phyloP scores from a whole-genome alignment of 1,140 invertebrate species.

The Helicorthomorpha holstii region DNA sequence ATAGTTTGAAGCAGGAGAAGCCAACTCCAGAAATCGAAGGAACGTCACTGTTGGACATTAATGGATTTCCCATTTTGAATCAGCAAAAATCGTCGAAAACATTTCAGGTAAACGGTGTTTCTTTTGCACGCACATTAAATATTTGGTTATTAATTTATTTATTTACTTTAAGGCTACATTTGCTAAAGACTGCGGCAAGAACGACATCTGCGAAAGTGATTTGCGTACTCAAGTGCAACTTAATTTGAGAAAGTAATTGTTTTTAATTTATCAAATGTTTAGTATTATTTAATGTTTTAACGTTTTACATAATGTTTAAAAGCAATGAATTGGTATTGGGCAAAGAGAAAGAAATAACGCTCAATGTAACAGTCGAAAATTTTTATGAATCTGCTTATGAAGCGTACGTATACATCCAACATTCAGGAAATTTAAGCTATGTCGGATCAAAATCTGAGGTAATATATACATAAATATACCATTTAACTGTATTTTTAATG shows the following conservation, averaged over 20 bases:
- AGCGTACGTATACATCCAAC: slow-evolving; percentile 57
- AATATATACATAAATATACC: not conserved
- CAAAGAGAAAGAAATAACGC: slow-evolving; percentile 50
- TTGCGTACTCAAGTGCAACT: slow-evolving; percentile 48
- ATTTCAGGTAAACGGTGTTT: slow-evolving; percentile 34
- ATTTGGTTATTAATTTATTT: slow-evolving; percentile 6
- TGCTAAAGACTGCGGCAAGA: slow-evolving; percentile 78
- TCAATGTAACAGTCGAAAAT: slow-evolving; percentile 60
- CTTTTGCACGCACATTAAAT: slow-evolving; percentile 1
- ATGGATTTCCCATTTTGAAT: slow-evolving; percentile 70
- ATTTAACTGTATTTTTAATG: not conserved
- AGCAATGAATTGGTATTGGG: slow-evolving; percentile 42
- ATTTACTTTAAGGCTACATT: slow-evolving; percentile 47
- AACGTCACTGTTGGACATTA: slow-evolving; percentile 44
- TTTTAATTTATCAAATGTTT: not conserved
- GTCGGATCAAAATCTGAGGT: slow-evolving; percentile 34
- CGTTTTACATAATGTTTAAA: not conserved
- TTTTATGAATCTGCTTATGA: slow-evolving; percentile 78
- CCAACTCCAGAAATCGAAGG: slow-evolving; percentile 30
- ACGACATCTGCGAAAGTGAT: slow-evolving; percentile 76
- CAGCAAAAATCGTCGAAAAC: slow-evolving; percentile 60
- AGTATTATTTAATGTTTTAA: not conserved
- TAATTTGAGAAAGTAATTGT: slow-evolving; percentile 12
- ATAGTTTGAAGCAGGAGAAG: slow-evolving; percentile 52
- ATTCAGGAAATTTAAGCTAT: slow-evolving; percentile 60